Evolutionary conservation across 1,140 invertebrate genomes (phyloP).

Genomic region (Mycetomoellerius zeteki): DNA sequence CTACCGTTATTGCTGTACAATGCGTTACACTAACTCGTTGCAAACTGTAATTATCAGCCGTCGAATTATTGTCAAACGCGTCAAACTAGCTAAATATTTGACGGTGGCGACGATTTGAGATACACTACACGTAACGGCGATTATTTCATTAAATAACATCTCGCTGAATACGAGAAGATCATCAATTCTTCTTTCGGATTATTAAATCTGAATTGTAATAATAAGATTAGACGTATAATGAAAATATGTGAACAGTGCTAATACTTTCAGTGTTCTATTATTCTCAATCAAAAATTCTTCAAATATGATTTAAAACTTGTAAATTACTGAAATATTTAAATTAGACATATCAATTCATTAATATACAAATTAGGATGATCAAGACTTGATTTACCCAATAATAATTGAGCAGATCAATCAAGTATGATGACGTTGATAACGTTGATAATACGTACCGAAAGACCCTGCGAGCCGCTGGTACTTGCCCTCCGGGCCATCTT

Average conservation of each 20-base stretch:
- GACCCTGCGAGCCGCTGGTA: slow-evolving; percentile 92
- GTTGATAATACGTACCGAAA: slow-evolving; percentile 77
- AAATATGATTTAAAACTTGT: too few species aligned
- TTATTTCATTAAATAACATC: slow-evolving; percentile 36
- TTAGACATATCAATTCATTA: background rate
- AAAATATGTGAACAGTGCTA: background rate
- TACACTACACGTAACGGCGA: background rate
- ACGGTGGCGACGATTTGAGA: background rate
- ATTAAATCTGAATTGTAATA: background rate
- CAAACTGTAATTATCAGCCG: slow-evolving; percentile 35
- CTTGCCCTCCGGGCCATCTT: slow-evolving; percentile 92
- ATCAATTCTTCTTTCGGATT: background rate
- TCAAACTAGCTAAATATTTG: slow-evolving; percentile 37
- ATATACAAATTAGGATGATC: background rate
- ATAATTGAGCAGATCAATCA: background rate
- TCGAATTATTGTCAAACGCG: slow-evolving; percentile 14
- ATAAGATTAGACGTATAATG: background rate
- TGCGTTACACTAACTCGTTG: slow-evolving; percentile 18
- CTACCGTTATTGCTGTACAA: background rate
- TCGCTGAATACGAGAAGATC: background rate
- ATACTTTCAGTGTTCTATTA: background rate
- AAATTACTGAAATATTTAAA: slow-evolving; percentile 9
- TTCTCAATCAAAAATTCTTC: too few species aligned
- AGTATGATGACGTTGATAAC: slow-evolving; percentile 7
- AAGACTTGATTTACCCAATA: background rate